These are phyloP conservation scores for Chelmon rostratus DNA, from an alignment of 2,797 vertebrate genomes.

Conservation along the genomic window DNA sequence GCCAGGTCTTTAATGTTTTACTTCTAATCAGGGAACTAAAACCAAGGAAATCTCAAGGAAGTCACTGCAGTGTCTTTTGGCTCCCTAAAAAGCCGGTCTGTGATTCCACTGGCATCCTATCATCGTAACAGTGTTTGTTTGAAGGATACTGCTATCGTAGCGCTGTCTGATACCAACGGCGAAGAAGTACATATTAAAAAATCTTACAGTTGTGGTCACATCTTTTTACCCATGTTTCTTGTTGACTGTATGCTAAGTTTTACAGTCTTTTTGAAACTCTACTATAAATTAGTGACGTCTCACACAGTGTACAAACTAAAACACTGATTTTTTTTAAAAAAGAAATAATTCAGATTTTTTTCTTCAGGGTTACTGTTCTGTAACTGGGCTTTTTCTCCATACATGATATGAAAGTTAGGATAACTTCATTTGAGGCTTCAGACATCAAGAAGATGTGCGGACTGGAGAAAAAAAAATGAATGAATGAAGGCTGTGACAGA, in stretches of 20 bases:
- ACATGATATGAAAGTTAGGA: slow-evolving; percentile 16
- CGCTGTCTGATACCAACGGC: not conserved
- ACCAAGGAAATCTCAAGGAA: slow-evolving; percentile 54
- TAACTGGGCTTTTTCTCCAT: not conserved
- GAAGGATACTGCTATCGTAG: slow-evolving; percentile 43
- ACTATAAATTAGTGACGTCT: slow-evolving; percentile 19
- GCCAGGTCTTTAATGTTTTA: slow-evolving; percentile 68
- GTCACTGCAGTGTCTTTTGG: slow-evolving; percentile 68
- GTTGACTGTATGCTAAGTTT: slow-evolving; percentile 13
- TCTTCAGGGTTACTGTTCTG: slow-evolving; percentile 5
- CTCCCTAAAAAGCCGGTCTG: slow-evolving; percentile 23
- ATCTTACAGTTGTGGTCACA: not conserved
- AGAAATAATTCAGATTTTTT: not conserved
- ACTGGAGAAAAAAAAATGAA: slow-evolving; percentile 8
- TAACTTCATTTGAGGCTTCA: slow-evolving; percentile 28
- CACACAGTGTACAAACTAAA: not conserved
- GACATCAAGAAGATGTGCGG: not conserved
- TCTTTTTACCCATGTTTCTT: not conserved
- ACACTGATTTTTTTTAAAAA: not conserved
- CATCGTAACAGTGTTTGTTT: slow-evolving; percentile 39
- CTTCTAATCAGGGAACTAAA: slow-evolving; percentile 70
- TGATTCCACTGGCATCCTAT: slow-evolving; percentile 49
- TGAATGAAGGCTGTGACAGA: slow-evolving; percentile 15
- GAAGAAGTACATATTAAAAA: slow-evolving; percentile 19
- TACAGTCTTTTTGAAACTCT: not conserved